Evolutionary conservation across 2,113 vertebrate species (phyloP).

Genomic region (Octodon degus): DNA sequence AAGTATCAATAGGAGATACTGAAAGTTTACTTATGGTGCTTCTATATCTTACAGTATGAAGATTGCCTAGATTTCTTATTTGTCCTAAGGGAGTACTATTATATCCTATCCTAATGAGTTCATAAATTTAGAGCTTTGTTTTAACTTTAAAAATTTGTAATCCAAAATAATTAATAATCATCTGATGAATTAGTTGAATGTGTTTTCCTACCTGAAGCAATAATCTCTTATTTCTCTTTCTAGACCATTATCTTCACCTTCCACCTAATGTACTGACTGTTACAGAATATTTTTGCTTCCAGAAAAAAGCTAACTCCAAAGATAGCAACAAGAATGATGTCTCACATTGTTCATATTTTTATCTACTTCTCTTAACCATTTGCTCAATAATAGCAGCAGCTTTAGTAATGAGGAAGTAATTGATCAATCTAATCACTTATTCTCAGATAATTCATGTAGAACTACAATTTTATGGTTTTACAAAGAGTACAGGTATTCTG

Average conservation of each 20-base stretch:
- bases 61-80: not conserved
- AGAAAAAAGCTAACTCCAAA: not conserved
- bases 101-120: not conserved
- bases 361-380: not conserved
- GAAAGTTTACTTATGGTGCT: not conserved
- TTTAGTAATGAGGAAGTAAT: not conserved
- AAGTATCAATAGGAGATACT: not conserved
- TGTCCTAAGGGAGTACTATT: not conserved
- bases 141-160: not conserved
- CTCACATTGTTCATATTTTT: not conserved
- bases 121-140: not conserved
- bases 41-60: not conserved
- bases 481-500: not conserved
- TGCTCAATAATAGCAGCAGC: not conserved
- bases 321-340: not conserved
- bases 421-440: not conserved
- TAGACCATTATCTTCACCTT: not conserved
- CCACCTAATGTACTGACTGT: not conserved
- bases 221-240: not conserved
- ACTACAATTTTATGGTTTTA: not conserved
- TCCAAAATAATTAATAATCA: not conserved
- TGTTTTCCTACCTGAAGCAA: not conserved
- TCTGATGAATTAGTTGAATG: not conserved
- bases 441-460: not conserved
- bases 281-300: not conserved